Percentiles rank a stretch among this genome's conserved stretches.
Conservation (phyloP, 2,113 vertebrate genomes). For the Bettongia penicillata region DNA sequence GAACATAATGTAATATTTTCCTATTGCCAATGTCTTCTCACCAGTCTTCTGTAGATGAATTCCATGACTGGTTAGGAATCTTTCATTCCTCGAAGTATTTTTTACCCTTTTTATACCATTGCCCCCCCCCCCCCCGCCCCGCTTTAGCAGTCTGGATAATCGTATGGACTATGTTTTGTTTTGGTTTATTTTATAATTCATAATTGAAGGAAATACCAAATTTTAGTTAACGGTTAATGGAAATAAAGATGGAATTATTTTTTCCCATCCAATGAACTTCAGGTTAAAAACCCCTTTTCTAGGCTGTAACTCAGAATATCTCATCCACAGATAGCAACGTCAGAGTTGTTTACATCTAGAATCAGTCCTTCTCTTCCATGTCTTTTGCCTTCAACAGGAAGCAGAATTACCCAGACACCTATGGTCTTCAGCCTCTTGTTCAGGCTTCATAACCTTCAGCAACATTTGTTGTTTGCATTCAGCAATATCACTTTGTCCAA, state of each 20-base stretch:
- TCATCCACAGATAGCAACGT: not conserved
- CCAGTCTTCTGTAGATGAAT: not conserved
- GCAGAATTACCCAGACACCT: not conserved
- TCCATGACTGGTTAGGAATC: not conserved
- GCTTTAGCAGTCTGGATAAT: not conserved
- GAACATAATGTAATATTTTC: not conserved
- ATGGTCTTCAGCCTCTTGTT: not conserved
- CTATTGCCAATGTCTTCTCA: not conserved
- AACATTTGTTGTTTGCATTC: not conserved
- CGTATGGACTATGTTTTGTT: not conserved
- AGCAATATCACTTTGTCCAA: not conserved
- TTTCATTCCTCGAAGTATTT: not conserved
- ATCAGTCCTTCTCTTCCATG: not conserved
- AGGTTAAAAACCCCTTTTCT: not conserved
- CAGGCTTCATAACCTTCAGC: not conserved
- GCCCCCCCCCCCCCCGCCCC: too few species aligned
- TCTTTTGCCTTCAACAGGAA: not conserved
- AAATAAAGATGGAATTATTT: not conserved
- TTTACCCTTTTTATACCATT: not conserved
- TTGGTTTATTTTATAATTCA: not conserved
- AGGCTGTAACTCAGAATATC: not conserved
- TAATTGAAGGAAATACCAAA: not conserved
- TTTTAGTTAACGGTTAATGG: not conserved
- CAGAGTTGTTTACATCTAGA: not conserved
- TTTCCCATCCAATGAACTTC: not conserved